Conservation (phyloP, 2,888 invertebrate species). For the Macropis europaea region DNA sequence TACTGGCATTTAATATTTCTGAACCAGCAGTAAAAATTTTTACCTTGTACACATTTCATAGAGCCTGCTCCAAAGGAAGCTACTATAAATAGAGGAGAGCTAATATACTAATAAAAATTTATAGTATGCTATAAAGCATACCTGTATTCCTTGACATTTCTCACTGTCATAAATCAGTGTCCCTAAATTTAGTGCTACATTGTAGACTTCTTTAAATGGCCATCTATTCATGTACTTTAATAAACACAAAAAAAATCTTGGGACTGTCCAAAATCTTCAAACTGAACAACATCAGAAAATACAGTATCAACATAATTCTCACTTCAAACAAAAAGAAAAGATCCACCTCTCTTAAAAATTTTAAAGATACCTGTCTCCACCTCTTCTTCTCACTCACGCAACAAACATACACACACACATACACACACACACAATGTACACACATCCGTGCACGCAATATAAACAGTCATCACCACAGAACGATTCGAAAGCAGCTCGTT, state of each 20-base stretch:
- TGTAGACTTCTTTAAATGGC: neutral
- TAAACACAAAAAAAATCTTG: neutral
- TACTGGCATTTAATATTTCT: neutral
- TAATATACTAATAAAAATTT: conserved; percentile 25
- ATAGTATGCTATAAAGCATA: neutral
- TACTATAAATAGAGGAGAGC: neutral
- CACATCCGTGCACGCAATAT: neutral
- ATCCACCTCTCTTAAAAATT: neutral
- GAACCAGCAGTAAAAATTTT: neutral
- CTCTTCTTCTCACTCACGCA: too few relatives aligned
- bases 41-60: neutral
- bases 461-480: neutral
- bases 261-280: too few relatives aligned
- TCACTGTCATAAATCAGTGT: conserved; percentile 14
- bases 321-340: neutral
- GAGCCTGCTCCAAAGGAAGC: conserved; percentile 18
- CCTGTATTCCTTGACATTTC: neutral
- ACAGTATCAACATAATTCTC: neutral
- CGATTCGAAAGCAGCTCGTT: neutral
- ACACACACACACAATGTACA: neutral
- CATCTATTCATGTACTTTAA: neutral
- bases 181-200: neutral
- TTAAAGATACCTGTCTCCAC: neutral
- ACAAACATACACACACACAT: neutral
- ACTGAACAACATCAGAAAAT: neutral